phyloP scores from a whole-genome alignment of 2,888 invertebrate genomes.

The Pyrrhopygopsis socrates region DNA sequence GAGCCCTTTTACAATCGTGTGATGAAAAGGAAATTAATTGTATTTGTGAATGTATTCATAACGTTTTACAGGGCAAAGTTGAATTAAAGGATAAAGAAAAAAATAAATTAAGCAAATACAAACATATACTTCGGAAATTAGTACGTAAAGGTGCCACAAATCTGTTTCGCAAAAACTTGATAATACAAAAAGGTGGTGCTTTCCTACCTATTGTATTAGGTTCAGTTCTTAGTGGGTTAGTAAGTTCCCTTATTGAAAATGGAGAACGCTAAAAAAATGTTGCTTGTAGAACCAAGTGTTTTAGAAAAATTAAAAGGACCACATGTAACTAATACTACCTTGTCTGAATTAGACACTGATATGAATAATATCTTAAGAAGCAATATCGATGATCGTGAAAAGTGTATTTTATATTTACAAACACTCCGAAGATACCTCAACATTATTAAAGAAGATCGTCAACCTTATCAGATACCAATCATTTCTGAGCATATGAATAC shows the following conservation, averaged over 20 bases:
- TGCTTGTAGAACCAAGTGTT: constrained; percentile 76
- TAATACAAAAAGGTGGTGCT: constrained; percentile 79
- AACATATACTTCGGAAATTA: constrained; percentile 50
- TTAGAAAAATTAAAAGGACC: constrained; percentile 64
- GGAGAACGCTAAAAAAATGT: neutral
- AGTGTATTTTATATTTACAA: constrained; percentile 28
- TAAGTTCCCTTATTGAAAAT: constrained; percentile 66
- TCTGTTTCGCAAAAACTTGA: constrained; percentile 72
- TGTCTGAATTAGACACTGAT: constrained; percentile 69
- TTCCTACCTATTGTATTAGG: constrained; percentile 79
- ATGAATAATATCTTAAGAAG: constrained; percentile 77
- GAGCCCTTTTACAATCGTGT: constrained; percentile 79
- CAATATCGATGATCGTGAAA: constrained; percentile 73
- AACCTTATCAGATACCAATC: neutral
- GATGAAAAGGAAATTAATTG: constrained; percentile 79
- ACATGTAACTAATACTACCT: constrained; percentile 32
- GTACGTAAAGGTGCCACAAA: constrained; percentile 51
- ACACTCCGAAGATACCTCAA: neutral
- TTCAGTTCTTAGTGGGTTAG: constrained; percentile 75
- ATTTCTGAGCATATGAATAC: neutral
- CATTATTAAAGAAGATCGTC: neutral
- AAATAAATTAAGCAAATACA: constrained; percentile 54
- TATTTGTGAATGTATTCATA: constrained; percentile 82
- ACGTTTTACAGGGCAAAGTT: constrained; percentile 65
- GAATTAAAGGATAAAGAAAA: constrained; percentile 50